A percentile compares a stretch with the other conserved stretches of the same genome.
phyloP scores from a whole-genome alignment of 2,113 vertebrate species.

The Polypterus bichir region DNA sequence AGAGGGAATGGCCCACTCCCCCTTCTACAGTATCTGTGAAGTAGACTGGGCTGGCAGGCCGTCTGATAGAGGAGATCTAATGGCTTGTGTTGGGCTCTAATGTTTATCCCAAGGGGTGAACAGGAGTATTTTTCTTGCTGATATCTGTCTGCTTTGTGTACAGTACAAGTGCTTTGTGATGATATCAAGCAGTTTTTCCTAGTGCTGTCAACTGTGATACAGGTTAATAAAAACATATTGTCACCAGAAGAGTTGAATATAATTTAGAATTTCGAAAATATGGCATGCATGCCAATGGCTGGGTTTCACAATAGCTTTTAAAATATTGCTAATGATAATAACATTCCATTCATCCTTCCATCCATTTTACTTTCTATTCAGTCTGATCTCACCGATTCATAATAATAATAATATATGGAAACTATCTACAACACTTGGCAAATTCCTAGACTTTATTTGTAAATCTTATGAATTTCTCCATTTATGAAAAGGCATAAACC shows the following conservation, averaged over 20 bases:
- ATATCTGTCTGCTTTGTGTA: conserved; percentile 8
- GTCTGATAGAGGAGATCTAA: conserved; percentile 1
- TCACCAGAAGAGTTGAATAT: not conserved
- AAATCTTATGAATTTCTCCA: too few species aligned
- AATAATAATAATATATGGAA: too few species aligned
- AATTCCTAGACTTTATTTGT: too few species aligned
- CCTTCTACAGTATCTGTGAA: not conserved
- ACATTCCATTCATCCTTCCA: too few species aligned
- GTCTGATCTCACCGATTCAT: too few species aligned
- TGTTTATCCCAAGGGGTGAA: not conserved
- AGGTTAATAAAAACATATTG: not conserved
- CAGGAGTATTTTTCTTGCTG: not conserved
- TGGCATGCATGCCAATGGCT: too few species aligned
- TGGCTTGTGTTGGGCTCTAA: not conserved
- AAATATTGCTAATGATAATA: too few species aligned
- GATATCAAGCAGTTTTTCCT: conserved; percentile 10
- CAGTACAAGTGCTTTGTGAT: conserved; percentile 11
- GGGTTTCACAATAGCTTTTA: too few species aligned
- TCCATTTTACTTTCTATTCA: too few species aligned
- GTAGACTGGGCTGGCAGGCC: not conserved
- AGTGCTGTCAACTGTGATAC: not conserved
- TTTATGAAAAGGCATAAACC: too few species aligned
- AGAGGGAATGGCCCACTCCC: conserved; percentile 4
- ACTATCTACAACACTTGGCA: too few species aligned
- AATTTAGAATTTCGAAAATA: not conserved